Conservation (phyloP, 2,888 invertebrate genomes). For the Pachydiplax longipennis region DNA sequence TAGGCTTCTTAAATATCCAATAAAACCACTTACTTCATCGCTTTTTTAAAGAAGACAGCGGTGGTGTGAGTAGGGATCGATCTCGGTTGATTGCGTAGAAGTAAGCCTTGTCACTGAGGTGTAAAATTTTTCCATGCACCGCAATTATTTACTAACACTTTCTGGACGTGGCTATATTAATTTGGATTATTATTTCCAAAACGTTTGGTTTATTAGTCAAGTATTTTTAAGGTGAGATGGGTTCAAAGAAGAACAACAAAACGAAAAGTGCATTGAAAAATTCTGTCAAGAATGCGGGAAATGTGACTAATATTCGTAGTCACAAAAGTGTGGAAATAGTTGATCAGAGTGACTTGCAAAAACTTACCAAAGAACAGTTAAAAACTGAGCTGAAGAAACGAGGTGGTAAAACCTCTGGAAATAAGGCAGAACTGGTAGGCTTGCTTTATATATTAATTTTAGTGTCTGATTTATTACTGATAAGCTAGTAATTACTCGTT, state of each 20-base stretch:
- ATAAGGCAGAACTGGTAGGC: slow-evolving; percentile 74
- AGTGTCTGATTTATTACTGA: neutral
- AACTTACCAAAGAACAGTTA: slow-evolving; percentile 72
- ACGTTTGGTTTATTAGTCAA: neutral
- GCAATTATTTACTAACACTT: slow-evolving; percentile 35
- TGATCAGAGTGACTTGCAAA: slow-evolving; percentile 49
- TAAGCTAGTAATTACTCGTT: slow-evolving; percentile 49
- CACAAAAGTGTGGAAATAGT: slow-evolving; percentile 46
- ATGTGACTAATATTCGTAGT: slow-evolving; percentile 35
- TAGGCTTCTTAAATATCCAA: neutral
- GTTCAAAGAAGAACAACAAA: slow-evolving; percentile 47
- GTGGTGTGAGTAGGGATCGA: slow-evolving; percentile 15
- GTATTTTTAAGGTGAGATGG: slow-evolving; percentile 46
- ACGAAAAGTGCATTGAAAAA: slow-evolving; percentile 39
- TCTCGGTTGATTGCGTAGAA: slow-evolving; percentile 5
- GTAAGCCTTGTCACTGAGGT: slow-evolving; percentile 20
- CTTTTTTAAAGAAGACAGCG: neutral
- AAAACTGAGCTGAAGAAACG: slow-evolving; percentile 73
- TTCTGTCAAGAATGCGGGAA: slow-evolving; percentile 35
- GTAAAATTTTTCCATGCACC: slow-evolving; percentile 11
- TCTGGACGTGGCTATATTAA: neutral
- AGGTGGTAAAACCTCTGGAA: slow-evolving; percentile 73
- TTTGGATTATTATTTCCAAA: neutral
- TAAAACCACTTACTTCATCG: neutral
- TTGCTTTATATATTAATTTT: slow-evolving; percentile 13